Evolutionary conservation across 2,797 vertebrate species (phyloP), one percentile per base, ranked within the genome.

Genomic region (Urophycis tenuis): DNA sequence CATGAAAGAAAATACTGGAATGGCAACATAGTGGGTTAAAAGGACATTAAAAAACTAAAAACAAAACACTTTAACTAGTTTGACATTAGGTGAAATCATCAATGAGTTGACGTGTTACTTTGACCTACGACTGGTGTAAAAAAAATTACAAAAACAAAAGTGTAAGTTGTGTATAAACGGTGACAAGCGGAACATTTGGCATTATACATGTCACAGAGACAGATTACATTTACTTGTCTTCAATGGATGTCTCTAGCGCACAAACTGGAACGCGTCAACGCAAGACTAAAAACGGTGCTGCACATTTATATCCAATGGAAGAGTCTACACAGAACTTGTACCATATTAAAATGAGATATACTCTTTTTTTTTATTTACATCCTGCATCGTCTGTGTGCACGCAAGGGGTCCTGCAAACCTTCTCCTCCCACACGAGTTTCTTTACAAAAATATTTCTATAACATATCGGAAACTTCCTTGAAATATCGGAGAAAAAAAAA

Each of bases 361-460:
- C 60, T 85, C 80, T 77, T 79, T 85, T 82, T 77, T 79, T 85
- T 82, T 91, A 91, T 91, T 85, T 92, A 93, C 92, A 94, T 78
- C 90, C 85, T 86, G 89, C 89, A 85, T 78, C 80, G 80, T 79
- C 80, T 86, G 84, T 86, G 86, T 88, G 89, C 90, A 86, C 88
- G 87, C 22, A 90, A 85, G 74, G 88, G 84, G 60, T n/a, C 25
- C 83, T 81, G 88, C 86, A 84, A 89, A 91, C 88, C 86, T 75
- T 85, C 78, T 81, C 79, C 75, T 78, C 78, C 78, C 78, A 75
- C 77, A 80, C 32, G 78, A 80, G 74, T 83, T 81, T 64, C 64
- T 73, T 87, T 94, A 94, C 85, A 94, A 94, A 94, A 94, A 94
- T 94, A 94, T 92, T 91, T 89, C 88, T 89, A 85, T 82, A 88